phyloP scores from a whole-genome alignment of 2,888 invertebrate genomes.

The Drosophila pseudotakahashii region DNA sequence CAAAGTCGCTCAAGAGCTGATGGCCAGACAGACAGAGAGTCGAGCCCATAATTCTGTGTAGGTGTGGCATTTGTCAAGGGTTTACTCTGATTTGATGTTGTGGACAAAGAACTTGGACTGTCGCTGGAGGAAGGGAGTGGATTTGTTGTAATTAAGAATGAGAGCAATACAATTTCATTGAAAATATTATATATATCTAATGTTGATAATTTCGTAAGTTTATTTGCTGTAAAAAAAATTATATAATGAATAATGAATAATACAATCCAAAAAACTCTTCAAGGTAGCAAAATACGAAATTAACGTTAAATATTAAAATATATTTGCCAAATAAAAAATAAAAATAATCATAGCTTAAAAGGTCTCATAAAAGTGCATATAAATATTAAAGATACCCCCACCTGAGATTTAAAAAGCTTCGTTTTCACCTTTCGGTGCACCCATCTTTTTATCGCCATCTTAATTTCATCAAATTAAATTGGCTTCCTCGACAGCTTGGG shows the following conservation, averaged over 20 bases:
- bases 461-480: constrained; percentile 71
- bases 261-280: no score
- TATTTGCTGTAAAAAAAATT: no score
- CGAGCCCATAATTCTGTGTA: constrained; percentile 19
- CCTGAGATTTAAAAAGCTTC: neutral
- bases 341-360: no score
- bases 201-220: no score
- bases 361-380: neutral
- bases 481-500: constrained; percentile 44
- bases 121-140: neutral
- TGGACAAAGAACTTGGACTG: constrained; percentile 13
- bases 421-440: neutral
- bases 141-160: neutral
- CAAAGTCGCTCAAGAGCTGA: constrained; percentile 33
- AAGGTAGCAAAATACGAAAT: no score
- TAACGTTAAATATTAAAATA: no score
- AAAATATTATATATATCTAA: no score
- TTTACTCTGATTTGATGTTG: constrained; percentile 47
- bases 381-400: neutral
- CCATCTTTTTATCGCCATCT: constrained; percentile 48
- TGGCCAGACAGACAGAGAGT: constrained; percentile 6
- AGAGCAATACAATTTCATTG: no score
- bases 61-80: constrained; percentile 39
- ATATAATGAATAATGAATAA: no score
- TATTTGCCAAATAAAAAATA: no score